These are phyloP conservation scores for Sebastes fasciatus DNA, from an alignment of 2,113 vertebrate species.

Conservation along the genomic window DNA sequence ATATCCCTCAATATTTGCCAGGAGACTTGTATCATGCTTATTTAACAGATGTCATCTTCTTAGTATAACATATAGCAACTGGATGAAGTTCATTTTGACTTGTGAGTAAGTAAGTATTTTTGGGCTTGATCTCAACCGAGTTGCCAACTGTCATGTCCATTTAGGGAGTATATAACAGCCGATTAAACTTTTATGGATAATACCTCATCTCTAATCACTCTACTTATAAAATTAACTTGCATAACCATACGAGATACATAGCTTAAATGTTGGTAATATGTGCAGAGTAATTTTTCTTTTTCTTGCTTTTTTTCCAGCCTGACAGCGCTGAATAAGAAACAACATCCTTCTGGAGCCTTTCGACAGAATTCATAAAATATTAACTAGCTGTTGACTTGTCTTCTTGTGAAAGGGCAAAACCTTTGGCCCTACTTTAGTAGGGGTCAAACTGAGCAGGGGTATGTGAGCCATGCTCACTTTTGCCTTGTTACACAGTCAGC, in stretches of 20 bases:
- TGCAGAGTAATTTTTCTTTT: slow-evolving; percentile 6
- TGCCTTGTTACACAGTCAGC: too few species aligned
- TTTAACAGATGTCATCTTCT: background rate
- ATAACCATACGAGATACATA: background rate
- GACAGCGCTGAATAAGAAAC: slow-evolving; percentile 46
- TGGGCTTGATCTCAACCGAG: slow-evolving; percentile 33
- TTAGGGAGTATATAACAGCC: slow-evolving; percentile 23
- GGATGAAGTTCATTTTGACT: slow-evolving; percentile 40
- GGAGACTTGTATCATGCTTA: too few species aligned
- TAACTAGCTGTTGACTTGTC: slow-evolving; percentile 25
- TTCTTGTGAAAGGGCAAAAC: background rate
- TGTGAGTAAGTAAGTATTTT: slow-evolving; percentile 52
- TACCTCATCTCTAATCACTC: slow-evolving; percentile 37
- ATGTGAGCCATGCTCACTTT: too few species aligned
- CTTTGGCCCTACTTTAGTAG: too few species aligned
- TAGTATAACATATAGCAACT: slow-evolving; percentile 42
- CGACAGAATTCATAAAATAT: slow-evolving; percentile 56
- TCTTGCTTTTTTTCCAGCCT: slow-evolving; percentile 19
- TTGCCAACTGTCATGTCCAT: slow-evolving; percentile 51
- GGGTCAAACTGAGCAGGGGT: too few species aligned
- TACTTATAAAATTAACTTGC: background rate
- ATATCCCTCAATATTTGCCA: too few species aligned
- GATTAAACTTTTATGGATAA: slow-evolving; percentile 28
- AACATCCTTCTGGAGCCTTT: background rate
- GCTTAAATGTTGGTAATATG: background rate